Conservation (phyloP, 2,113 vertebrate species). For the Spea multiplicata region DNA sequence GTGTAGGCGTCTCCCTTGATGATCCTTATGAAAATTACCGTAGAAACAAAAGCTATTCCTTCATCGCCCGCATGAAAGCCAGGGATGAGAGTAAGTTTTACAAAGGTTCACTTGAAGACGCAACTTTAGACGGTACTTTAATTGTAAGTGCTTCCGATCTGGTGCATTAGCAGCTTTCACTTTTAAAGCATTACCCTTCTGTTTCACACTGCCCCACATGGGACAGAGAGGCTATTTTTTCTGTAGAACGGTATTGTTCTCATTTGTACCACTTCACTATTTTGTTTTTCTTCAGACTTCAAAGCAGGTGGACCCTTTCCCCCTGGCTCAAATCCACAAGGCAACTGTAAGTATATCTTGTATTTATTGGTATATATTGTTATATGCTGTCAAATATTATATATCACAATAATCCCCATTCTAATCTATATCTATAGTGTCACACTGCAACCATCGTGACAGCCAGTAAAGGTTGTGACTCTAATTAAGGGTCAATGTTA, state of each 20-base stretch:
- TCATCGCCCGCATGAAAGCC: slow-evolving; percentile 97
- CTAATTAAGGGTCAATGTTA: no score
- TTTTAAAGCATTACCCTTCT: no score
- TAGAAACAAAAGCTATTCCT: slow-evolving; percentile 96
- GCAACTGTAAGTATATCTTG: slow-evolving; percentile 19
- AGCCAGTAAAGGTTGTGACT: no score
- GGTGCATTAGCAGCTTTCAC: no score
- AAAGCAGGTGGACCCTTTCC: slow-evolving; percentile 24
- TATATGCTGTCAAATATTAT: not conserved
- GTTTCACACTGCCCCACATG: not conserved
- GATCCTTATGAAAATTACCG: slow-evolving; percentile 97
- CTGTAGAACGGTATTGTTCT: no score
- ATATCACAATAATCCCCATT: no score
- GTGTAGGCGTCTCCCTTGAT: slow-evolving; percentile 90
- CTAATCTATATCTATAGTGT: no score
- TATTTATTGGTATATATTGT: not conserved
- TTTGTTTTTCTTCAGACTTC: slow-evolving; percentile 4
- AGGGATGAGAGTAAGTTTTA: slow-evolving; percentile 85
- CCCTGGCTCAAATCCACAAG: slow-evolving; percentile 19
- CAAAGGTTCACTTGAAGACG: not conserved
- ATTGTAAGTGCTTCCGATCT: no score
- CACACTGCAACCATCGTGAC: no score
- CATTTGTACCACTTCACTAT: no score
- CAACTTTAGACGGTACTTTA: no score
- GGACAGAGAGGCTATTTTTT: no score